Evolutionary conservation across 2,888 invertebrate species (phyloP), one percentile per base, ranked within the genome.

Genomic region (Acanthosepion esculentum): DNA sequence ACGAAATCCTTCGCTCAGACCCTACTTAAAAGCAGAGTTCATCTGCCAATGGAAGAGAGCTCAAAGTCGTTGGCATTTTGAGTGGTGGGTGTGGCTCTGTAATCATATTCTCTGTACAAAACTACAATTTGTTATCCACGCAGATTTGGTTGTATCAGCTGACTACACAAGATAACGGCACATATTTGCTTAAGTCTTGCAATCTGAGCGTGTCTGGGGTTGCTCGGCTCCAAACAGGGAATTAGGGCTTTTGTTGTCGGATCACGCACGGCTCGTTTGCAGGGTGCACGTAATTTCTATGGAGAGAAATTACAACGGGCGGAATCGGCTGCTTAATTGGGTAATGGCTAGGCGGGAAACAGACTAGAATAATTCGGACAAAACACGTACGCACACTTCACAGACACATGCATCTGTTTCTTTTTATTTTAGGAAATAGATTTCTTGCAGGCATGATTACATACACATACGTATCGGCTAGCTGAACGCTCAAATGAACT

Each of bases 201-300:
- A 78, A 78, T 78, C 78, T 78, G 78, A 78, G 78, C 78, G 78
- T 78, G 78, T 78, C 78, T 78, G 78, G 78, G n/a, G 78, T 55
- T 15, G 20, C 15, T 78, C 78, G 78, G 3, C 33, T 78, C n/a
- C n/a, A 78, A 78, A 33, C 78, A 78, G 78, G n/a, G 78, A n/a
- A 78, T 78, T 78, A 78, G 78, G 78, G 78, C n/a, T 33, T 78
- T 78, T 78, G 78, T 33, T 78, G n/a, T 15, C n/a, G n/a, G n/a
- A 78, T 78, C 78, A 78, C 78, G 78, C 78, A 78, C 78, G n/a
- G 78, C 78, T 78, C 78, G 78, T 78, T 78, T 78, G 78, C 78
- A 33, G n/a, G 78, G 78, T 78, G 12, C n/a, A n/a, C 78, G 12
- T 78, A 78, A 78, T 78, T 78, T 78, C 78, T 78, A 78, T 78